phyloP scores from a whole-genome alignment of 2,113 vertebrate species.

The Cololabis saira region DNA sequence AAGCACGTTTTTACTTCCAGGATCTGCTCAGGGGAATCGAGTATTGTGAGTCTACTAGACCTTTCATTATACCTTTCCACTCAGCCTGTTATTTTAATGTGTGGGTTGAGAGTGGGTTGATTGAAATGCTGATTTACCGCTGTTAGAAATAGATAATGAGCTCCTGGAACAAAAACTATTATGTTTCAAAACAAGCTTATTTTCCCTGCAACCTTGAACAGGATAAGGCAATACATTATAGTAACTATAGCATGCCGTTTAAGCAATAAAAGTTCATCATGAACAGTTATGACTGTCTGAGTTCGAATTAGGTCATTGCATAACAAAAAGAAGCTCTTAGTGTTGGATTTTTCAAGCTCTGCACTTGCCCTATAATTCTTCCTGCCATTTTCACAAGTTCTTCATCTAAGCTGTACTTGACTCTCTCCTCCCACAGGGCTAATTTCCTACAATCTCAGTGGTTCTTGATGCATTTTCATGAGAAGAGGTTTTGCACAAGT shows the following conservation, averaged over 20 bases:
- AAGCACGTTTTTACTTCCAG: constrained; percentile 96
- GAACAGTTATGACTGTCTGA: neutral
- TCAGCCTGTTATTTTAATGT: neutral
- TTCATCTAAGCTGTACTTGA: constrained; percentile 29
- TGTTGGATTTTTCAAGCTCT: neutral
- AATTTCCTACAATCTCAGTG: constrained; percentile 44
- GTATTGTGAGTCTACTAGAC: constrained; percentile 86
- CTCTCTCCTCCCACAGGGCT: constrained; percentile 47
- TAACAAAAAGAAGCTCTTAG: constrained; percentile 16
- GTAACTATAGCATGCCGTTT: neutral
- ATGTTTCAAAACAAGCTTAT: constrained; percentile 4
- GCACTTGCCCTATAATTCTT: neutral
- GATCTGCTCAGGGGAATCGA: constrained; percentile 98
- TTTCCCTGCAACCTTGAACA: too few relatives aligned
- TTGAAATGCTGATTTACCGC: too few relatives aligned
- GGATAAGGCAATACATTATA: neutral
- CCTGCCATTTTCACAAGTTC: constrained; percentile 21
- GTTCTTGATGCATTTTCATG: constrained; percentile 44
- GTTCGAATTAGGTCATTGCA: neutral
- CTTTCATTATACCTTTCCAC: neutral
- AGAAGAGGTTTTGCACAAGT: constrained; percentile 27
- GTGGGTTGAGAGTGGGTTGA: neutral
- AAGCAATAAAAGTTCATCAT: neutral
- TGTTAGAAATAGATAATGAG: neutral
- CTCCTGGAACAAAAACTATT: neutral